Evolutionary conservation across 1,140 invertebrate species (phyloP).

Genomic region (Achatina immaculata): DNA sequence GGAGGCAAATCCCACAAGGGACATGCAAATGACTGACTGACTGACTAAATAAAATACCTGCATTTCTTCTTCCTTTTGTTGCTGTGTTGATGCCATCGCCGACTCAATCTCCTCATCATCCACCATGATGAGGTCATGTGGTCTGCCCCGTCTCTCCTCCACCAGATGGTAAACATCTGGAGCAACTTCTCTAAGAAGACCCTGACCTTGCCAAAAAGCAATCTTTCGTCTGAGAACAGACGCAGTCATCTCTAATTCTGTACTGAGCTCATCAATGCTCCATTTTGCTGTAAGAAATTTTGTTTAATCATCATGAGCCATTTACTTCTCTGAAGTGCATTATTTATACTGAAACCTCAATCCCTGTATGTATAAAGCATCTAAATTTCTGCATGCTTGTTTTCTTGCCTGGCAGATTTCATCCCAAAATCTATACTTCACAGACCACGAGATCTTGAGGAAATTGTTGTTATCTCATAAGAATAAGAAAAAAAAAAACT

Average conservation of each 20-base stretch:
- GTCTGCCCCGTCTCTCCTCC: constrained; percentile 77
- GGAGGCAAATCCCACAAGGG: neutral
- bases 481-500: too few species aligned
- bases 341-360: neutral
- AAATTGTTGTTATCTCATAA: too few species aligned
- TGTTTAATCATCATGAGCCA: neutral
- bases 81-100: constrained; percentile 91
- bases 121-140: constrained; percentile 77
- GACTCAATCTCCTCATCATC: constrained; percentile 92
- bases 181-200: constrained; percentile 82
- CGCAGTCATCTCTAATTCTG: constrained; percentile 85
- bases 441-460: too few species aligned
- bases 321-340: neutral
- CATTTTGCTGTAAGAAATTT: constrained; percentile 76
- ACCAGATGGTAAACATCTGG: constrained; percentile 83
- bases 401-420: too few species aligned
- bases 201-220: constrained; percentile 86
- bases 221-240: constrained; percentile 87
- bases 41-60: constrained; percentile 52
- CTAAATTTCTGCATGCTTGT: too few species aligned
- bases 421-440: too few species aligned
- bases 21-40: constrained; percentile 17
- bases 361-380: too few species aligned
- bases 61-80: constrained; percentile 89
- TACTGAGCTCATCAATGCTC: constrained; percentile 86